Base-by-base conservation (phyloP, 2,113 vertebrate genomes). In the Gallinago undulata region DNA sequence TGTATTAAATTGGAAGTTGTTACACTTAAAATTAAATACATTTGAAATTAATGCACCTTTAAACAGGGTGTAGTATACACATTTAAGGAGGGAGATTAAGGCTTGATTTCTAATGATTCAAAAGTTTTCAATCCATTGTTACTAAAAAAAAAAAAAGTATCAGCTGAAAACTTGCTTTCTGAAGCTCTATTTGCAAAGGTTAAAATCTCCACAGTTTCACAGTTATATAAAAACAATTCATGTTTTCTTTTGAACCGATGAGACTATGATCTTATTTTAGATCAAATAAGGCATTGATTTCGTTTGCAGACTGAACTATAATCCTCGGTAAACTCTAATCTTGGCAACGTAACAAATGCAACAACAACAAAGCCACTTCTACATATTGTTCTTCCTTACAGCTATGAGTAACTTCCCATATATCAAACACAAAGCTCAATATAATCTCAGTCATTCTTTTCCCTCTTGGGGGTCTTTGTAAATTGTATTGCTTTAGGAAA, bases 271-370 rank as follows among this genome's bases (percentile, higher is more conserved):
- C 73, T 90, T 91, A 94, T 96, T 93, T 96, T 95, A 96, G 91
- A 96, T 97, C 96, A 95, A 95, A 90, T 79, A 91, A 55, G 72
- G 45, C 41, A 37, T 48, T 31, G 39, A 70, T 97, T 91, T 87
- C 75, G 53, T 94, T 90, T 88, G 75, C 41, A 95, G 94, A 87
- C 27, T 37, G 47, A 93, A 73, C 59, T 33, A 23, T 57, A 89
- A 56, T 16, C 60, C 45, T 90, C 28, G 79, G 66, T 95, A 93
- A 96, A 93, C 90, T 96, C 77, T 86, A n/a, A 57, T 82, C 86
- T 94, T 97, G 96, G 94, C 96, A 97, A 24, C 7, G 64, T 89
- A 91, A 95, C 96, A 97, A 96, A 73, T 94, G 50, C 84, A 93
- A 87, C 93, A 94, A 94, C 92, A 95, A 97, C 95, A 96, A 96